These are phyloP conservation scores for Ceratina australensis DNA, from an alignment of 1,140 invertebrate species.

Conservation along the genomic window DNA sequence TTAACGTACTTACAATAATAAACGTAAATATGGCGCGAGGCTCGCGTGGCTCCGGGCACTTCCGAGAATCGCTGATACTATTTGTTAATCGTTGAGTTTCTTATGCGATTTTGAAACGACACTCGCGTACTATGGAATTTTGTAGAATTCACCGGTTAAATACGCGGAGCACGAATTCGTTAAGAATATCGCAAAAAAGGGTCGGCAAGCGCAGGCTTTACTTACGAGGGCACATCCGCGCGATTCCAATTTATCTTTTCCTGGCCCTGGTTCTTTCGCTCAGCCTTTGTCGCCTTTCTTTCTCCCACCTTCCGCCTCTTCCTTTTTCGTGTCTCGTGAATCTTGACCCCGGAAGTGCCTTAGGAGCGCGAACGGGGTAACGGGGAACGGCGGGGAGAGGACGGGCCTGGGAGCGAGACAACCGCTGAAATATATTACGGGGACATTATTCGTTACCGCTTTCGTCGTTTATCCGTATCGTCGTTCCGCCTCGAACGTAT, in stretches of 20 bases:
- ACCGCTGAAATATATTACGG: constrained; percentile 67
- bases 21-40: too few relatives aligned
- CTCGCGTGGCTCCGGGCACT: too few relatives aligned
- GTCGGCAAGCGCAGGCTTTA: constrained; percentile 20
- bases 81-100: background rate
- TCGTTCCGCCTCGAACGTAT: constrained; percentile 43
- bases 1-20: too few relatives aligned
- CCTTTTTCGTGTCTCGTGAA: constrained; percentile 56
- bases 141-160: constrained; percentile 39
- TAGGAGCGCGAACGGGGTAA: constrained; percentile 1
- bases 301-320: constrained; percentile 39
- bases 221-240: constrained; percentile 50
- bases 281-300: constrained; percentile 58
- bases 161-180: constrained; percentile 10
- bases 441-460: constrained; percentile 64
- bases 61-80: too few relatives aligned
- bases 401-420: background rate
- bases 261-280: constrained; percentile 35
- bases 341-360: constrained; percentile 61
- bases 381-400: constrained; percentile 10
- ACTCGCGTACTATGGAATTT: constrained; percentile 16
- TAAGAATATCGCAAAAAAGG: constrained; percentile 27
- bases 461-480: constrained; percentile 64
- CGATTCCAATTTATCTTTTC: constrained; percentile 61
- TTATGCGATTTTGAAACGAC: background rate